A percentile compares a stretch with the other conserved stretches of the same genome.
These are phyloP conservation scores for Rhinoderma darwinii DNA, from an alignment of 2,113 vertebrate species.

Conservation along the genomic window DNA sequence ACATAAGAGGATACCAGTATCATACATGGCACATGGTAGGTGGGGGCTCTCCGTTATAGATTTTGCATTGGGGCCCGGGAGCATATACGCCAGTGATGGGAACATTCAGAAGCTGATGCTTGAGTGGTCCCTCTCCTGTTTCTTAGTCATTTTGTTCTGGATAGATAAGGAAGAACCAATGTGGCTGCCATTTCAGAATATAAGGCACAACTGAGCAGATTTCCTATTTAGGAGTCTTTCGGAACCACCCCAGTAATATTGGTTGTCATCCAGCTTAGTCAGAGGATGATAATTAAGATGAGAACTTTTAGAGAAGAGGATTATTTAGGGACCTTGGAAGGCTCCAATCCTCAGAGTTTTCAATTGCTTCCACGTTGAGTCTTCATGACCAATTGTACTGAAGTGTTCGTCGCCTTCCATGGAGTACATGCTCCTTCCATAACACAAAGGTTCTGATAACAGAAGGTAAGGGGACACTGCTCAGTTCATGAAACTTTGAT, in stretches of 20 bases:
- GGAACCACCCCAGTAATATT: neutral
- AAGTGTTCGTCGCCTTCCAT: neutral
- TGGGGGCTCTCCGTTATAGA: no score
- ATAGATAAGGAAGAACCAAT: neutral
- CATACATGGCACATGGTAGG: no score
- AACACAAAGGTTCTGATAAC: conserved; percentile 2
- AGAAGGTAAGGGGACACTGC: conserved; percentile 15
- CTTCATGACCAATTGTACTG: neutral
- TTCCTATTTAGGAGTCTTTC: no score
- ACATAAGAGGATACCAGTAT: no score
- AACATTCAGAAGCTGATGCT: no score
- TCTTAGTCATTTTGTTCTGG: no score
- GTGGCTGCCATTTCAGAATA: neutral
- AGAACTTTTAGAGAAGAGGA: neutral
- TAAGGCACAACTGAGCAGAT: no score
- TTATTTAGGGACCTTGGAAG: neutral
- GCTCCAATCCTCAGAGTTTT: neutral
- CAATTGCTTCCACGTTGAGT: neutral
- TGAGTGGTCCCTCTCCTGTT: no score
- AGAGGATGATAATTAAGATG: neutral
- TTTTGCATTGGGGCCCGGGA: no score
- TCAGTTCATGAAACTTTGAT: conserved; percentile 23
- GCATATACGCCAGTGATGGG: no score
- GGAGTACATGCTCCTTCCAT: neutral
- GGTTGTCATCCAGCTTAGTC: neutral